Conservation (phyloP, 2,888 invertebrate genomes). For the Cyclophora punctaria region DNA sequence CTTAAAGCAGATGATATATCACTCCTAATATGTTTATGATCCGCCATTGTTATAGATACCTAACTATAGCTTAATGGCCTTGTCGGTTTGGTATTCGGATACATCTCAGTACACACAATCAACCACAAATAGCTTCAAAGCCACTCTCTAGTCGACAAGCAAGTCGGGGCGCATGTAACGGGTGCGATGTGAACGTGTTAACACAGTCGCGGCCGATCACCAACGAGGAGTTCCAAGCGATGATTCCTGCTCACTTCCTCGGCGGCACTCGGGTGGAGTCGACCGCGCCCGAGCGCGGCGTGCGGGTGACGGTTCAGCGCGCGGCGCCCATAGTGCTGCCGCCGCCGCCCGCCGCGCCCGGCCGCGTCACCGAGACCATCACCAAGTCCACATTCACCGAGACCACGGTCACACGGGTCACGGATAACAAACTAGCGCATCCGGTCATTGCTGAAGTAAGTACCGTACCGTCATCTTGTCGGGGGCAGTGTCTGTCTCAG, state of each 20-base stretch:
- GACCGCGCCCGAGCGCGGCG: conserved; percentile 64
- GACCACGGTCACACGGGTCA: conserved; percentile 94
- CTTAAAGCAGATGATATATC: too few species aligned
- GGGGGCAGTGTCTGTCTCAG: too few species aligned
- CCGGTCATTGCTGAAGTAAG: conserved; percentile 92
- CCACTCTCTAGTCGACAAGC: not conserved
- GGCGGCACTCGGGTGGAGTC: conserved; percentile 45
- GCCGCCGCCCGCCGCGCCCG: conserved; percentile 87
- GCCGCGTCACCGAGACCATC: conserved; percentile 94
- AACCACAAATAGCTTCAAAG: not conserved
- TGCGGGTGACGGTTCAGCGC: conserved; percentile 91
- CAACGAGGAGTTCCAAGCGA: conserved; percentile 95
- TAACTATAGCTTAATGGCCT: not conserved
- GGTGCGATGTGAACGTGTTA: conserved; percentile 67
- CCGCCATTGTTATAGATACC: not conserved
- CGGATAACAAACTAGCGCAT: conserved; percentile 91
- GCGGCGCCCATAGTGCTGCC: conserved; percentile 78
- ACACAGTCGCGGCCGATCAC: conserved; percentile 88
- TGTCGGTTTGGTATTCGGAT: not conserved
- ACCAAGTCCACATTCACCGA: conserved; percentile 97
- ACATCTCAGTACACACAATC: not conserved
- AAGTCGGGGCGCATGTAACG: not conserved
- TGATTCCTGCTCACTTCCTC: conserved; percentile 94
- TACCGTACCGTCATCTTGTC: conserved; percentile 7
- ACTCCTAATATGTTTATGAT: not conserved